Conservation (phyloP, 1,140 invertebrate genomes). For the Wiebesia pumilae region DNA sequence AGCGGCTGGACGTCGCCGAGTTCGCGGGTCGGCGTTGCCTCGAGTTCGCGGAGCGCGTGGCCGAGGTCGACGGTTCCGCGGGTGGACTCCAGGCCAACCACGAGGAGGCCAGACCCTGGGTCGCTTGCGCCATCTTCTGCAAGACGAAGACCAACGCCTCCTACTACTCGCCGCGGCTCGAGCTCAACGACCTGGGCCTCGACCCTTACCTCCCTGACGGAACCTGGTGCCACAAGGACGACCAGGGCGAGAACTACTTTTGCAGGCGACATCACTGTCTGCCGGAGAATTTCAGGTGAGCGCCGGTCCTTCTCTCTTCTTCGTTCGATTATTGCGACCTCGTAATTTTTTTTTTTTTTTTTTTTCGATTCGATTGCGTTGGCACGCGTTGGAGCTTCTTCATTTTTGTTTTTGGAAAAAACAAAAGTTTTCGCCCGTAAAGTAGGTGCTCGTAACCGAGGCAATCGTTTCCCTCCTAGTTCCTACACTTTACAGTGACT, state of each 20-base stretch:
- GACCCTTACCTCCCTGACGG: constrained; percentile 88
- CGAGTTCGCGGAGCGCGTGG: constrained; percentile 77
- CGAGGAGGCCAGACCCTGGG: constrained; percentile 82
- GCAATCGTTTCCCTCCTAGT: too few relatives aligned
- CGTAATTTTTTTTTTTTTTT: not conserved
- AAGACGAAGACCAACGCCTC: constrained; percentile 78
- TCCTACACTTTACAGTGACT: too few relatives aligned
- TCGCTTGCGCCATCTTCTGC: constrained; percentile 86
- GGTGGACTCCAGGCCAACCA: constrained; percentile 82
- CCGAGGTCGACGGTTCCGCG: constrained; percentile 78
- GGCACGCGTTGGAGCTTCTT: too few relatives aligned
- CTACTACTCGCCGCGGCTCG: constrained; percentile 84
- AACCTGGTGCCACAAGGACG: constrained; percentile 84
- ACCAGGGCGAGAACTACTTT: constrained; percentile 77
- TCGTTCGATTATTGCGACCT: not conserved
- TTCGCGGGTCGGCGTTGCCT: constrained; percentile 79
- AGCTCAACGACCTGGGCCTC: constrained; percentile 82
- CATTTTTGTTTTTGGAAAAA: too few relatives aligned
- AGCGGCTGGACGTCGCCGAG: constrained; percentile 74
- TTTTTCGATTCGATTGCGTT: not conserved
- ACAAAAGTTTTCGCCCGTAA: too few relatives aligned
- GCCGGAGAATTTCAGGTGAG: constrained; percentile 74
- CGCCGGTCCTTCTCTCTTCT: not conserved
- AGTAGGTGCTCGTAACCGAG: too few relatives aligned
- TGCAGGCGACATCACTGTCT: constrained; percentile 85